phyloP scores from a whole-genome alignment of 2,113 vertebrate genomes.

The Bubo blakistoni region DNA sequence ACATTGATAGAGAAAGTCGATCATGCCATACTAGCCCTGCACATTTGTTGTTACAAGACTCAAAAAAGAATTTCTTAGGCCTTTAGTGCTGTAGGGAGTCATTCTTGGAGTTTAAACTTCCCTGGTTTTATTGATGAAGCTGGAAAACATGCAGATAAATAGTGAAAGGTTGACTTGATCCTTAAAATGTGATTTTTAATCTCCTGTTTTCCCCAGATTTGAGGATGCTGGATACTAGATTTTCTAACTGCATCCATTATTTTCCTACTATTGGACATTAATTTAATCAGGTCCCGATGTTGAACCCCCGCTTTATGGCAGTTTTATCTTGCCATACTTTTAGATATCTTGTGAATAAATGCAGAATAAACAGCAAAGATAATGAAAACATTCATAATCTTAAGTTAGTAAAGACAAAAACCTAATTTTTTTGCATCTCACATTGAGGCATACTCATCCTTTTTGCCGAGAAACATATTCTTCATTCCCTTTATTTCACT shows the following conservation, averaged over 20 bases:
- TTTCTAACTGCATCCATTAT: neutral
- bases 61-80: neutral
- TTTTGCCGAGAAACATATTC: neutral
- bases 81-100: neutral
- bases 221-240: neutral
- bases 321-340: neutral
- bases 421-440: fast-evolving
- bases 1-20: neutral
- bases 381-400: neutral
- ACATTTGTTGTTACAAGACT: neutral
- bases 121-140: neutral
- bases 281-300: neutral
- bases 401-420: neutral
- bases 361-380: neutral
- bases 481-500: neutral
- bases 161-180: neutral
- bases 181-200: neutral
- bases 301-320: neutral
- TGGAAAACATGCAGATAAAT: neutral
- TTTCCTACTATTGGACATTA: neutral
- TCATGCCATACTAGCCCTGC: too few species aligned
- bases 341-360: neutral
- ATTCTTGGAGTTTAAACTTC: neutral
- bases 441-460: neutral
- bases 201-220: neutral